Percentiles rank a stretch among this genome's conserved stretches.
Evolutionary conservation across 1,140 invertebrate genomes (phyloP).

Genomic region (Brachionus koreanus): DNA sequence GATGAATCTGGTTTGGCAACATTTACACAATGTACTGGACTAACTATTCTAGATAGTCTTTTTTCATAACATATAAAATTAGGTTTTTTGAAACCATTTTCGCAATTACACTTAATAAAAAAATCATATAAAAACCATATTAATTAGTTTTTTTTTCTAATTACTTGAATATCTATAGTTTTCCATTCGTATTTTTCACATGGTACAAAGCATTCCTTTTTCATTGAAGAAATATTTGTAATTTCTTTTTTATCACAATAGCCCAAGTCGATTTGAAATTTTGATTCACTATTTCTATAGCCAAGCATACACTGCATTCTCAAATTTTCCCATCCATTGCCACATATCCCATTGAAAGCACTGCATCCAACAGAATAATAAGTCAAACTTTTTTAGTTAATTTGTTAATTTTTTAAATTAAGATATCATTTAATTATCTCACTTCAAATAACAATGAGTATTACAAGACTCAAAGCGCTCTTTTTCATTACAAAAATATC

Average conservation of each 20-base stretch:
- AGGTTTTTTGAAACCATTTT: slow-evolving; percentile 12
- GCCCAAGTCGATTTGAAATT: not conserved
- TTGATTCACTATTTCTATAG: not conserved
- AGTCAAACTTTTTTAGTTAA: not conserved
- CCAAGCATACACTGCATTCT: not conserved
- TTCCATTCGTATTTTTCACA: slow-evolving; percentile 27
- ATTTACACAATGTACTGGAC: not conserved
- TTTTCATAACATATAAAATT: slow-evolving; percentile 21
- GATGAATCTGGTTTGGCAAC: not conserved
- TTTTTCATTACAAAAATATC: not conserved
- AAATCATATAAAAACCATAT: not conserved
- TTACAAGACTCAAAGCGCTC: not conserved
- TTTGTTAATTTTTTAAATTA: not conserved
- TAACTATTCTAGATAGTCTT: not conserved
- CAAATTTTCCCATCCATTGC: not conserved
- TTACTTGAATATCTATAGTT: slow-evolving; percentile 25
- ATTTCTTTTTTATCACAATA: slow-evolving; percentile 26
- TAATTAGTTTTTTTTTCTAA: not conserved
- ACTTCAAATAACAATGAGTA: slow-evolving; percentile 10
- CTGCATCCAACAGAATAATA: not conserved
- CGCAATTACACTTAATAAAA: not conserved
- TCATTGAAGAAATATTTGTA: not conserved
- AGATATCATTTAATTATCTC: not conserved
- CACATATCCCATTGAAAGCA: not conserved
- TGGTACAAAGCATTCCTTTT: not conserved